phyloP scores from a whole-genome alignment of 2,888 invertebrate genomes.

The Salticus scenicus region DNA sequence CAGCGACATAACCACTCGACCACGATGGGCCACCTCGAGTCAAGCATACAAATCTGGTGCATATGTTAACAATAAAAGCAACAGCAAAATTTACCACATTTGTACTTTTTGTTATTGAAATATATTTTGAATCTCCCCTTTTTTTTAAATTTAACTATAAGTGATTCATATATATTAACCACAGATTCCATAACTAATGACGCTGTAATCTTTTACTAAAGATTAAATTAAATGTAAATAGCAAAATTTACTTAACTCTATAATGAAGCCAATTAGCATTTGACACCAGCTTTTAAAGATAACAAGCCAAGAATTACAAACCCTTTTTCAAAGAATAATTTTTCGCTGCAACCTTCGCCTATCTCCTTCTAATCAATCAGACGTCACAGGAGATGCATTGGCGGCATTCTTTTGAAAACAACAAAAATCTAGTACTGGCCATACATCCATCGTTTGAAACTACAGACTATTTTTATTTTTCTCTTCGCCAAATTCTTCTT shows the following conservation, averaged over 20 bases:
- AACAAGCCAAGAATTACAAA: not conserved
- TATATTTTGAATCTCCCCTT: no score
- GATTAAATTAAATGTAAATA: no score
- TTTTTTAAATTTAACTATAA: no score
- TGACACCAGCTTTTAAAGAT: not conserved
- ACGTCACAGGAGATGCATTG: not conserved
- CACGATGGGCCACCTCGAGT: no score
- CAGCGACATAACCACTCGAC: no score
- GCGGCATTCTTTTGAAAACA: conserved; percentile 49
- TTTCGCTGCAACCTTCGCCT: not conserved
- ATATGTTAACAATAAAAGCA: no score
- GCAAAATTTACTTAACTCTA: not conserved
- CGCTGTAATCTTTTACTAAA: no score
- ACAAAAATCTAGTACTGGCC: conserved; percentile 39
- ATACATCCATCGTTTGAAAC: conserved; percentile 44
- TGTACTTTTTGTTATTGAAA: no score
- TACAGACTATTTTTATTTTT: conserved; percentile 15
- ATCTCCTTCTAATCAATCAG: conserved; percentile 3
- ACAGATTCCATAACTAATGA: no score
- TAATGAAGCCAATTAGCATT: not conserved
- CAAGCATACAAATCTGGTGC: no score
- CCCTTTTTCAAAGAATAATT: not conserved
- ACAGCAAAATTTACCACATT: no score
- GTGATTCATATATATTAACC: no score
- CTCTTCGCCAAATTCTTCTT: not conserved